Evolutionary conservation across 1,140 invertebrate genomes (phyloP), one percentile per base, ranked within the genome.

Genomic region (Neelides sp.): DNA sequence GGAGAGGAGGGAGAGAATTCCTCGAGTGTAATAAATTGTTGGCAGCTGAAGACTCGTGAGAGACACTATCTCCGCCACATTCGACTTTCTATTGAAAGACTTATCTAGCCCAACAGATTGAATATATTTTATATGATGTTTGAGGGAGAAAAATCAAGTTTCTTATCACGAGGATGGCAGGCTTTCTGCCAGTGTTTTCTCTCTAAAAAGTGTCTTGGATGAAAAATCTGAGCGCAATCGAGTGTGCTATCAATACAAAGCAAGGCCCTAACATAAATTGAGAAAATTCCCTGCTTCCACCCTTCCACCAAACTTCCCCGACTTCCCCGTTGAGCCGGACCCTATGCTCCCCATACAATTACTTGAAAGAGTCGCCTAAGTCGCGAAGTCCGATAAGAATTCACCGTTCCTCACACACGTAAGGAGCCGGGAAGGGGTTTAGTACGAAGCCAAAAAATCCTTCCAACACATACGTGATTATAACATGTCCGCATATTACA

Each of bases 51-150:
- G 44, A 51, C 43, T 42, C 40, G 45, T 47, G 48, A 47, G 39
- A 58, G 56, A 53, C 49, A 59, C 28, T 59, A 54, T 55, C 57
- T 20, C 36, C 26, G 37, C 24, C 28, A 40, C 48, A 57, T 52
- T 57, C 50, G 48, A 44, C 43, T 49, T 55, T 52, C 50, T 48
- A 59, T 55, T 55, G 54, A 55, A 55, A 53, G 57, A 50, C 54
- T 59, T 59, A 59, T 59, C 58, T 50, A 48, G 28, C 28, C 37
- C 44, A 59, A 45, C 58, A 59, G 58, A 59, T 59, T 59, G 58
- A 59, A 59, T 59, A 59, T 59, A 59, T 59, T 59, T 59, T 54
- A 56, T 59, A 59, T 56, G 51, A 54, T 59, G 57, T 59, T 59
- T 55, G 49, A 28, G 28, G 23, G 32, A 54, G 45, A 55, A 55